Percentiles rank a stretch among this genome's conserved stretches.
Conservation (phyloP, 2,888 invertebrate species). For the Stenurella melanura region DNA sequence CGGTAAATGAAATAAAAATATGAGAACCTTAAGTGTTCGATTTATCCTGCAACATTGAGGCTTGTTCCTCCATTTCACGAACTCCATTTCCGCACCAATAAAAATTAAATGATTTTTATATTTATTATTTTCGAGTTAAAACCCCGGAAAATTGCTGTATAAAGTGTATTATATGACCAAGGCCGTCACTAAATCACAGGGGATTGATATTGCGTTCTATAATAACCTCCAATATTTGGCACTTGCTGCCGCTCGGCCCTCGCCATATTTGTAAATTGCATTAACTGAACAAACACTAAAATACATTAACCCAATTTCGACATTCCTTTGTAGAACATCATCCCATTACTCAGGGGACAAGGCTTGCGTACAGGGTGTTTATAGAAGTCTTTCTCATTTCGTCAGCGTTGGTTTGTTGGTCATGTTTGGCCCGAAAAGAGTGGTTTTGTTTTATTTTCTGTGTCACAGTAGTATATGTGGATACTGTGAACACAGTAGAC, state of each 20-base stretch:
- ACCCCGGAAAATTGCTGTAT: conserved; percentile 16
- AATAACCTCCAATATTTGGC: neutral
- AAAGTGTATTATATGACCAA: neutral
- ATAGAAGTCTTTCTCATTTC: conserved; percentile 19
- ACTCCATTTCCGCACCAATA: neutral
- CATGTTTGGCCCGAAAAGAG: neutral
- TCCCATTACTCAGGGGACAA: conserved; percentile 30
- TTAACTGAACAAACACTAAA: conserved; percentile 42
- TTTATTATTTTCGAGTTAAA: conserved; percentile 14
- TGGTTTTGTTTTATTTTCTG: neutral
- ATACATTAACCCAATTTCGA: conserved; percentile 44
- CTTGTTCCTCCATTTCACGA: neutral
- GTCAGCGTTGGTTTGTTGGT: neutral
- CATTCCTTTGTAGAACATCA: conserved; percentile 34
- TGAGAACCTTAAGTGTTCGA: conserved; percentile 2
- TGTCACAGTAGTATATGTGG: neutral
- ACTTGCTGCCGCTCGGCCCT: neutral
- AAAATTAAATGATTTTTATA: conserved; percentile 21
- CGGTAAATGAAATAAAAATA: conserved; percentile 3
- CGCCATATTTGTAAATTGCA: conserved; percentile 38
- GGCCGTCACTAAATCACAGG: neutral
- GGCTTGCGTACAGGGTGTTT: conserved; percentile 19
- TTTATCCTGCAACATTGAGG: neutral
- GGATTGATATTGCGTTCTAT: neutral
- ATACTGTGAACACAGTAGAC: no score